phyloP scores from a whole-genome alignment of 2,888 invertebrate species.

The Muscina levida region DNA sequence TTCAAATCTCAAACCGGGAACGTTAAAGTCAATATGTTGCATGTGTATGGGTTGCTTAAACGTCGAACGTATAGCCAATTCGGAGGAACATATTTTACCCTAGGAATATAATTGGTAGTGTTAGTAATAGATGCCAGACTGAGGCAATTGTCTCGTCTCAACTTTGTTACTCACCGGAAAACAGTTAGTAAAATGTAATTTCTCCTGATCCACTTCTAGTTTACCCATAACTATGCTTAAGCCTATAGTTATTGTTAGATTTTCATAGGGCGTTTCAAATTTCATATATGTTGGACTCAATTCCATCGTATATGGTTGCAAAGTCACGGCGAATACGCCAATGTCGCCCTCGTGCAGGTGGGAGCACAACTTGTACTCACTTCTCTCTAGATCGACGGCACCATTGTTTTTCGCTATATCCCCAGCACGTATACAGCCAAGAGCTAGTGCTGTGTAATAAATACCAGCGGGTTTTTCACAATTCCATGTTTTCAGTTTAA shows the following conservation, averaged over 20 bases:
- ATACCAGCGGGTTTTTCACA: constrained; percentile 75
- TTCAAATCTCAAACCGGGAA: constrained; percentile 83
- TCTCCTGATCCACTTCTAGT: constrained; percentile 85
- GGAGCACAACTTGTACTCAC: constrained; percentile 70
- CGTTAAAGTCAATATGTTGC: constrained; percentile 81
- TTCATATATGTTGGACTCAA: constrained; percentile 85
- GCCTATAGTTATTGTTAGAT: constrained; percentile 86
- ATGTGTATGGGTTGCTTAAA: constrained; percentile 91
- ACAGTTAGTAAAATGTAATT: constrained; percentile 87
- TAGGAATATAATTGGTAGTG: constrained; percentile 77
- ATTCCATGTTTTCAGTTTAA: constrained; percentile 76
- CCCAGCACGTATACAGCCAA: constrained; percentile 81
- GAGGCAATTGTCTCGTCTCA: not conserved
- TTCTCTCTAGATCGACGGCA: constrained; percentile 61
- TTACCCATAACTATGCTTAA: constrained; percentile 89
- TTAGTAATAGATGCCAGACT: too few relatives aligned
- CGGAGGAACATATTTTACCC: constrained; percentile 89
- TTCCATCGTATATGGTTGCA: constrained; percentile 84
- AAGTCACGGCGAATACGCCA: constrained; percentile 83
- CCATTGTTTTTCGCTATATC: constrained; percentile 58
- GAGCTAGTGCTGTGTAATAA: constrained; percentile 79
- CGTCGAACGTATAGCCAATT: constrained; percentile 89
- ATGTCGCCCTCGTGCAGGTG: constrained; percentile 72
- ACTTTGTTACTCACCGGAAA: constrained; percentile 86
- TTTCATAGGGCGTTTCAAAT: constrained; percentile 87